These are phyloP conservation scores for Drosophila anceps DNA, from an alignment of 2,888 invertebrate species.

Conservation along the genomic window DNA sequence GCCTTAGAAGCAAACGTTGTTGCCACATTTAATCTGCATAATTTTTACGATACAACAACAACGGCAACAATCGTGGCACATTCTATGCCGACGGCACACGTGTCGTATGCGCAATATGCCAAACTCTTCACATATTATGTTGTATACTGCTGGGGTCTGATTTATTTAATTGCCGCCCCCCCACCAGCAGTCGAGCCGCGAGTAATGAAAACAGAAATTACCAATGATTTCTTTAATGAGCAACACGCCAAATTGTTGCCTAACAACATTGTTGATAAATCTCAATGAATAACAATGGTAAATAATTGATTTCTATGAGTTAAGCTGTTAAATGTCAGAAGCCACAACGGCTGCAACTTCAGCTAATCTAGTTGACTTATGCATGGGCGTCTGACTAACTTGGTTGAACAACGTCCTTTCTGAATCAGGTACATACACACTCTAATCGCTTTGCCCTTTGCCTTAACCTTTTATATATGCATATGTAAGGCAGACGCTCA, in stretches of 20 bases:
- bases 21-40: constrained; percentile 80
- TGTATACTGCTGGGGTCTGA: constrained; percentile 39
- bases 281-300: neutral
- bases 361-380: neutral
- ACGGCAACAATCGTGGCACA: constrained; percentile 21
- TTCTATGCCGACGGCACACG: constrained; percentile 10
- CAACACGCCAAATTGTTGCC: constrained; percentile 1
- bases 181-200: too few species aligned
- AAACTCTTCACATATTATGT: constrained; percentile 18
- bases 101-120: constrained; percentile 39
- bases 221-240: constrained; percentile 27
- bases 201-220: constrained; percentile 50
- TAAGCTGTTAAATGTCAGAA: neutral
- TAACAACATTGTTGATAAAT: neutral
- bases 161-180: constrained; percentile 62
- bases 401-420: neutral
- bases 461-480: constrained; percentile 1
- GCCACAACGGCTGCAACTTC: too few species aligned
- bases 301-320: neutral
- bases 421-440: neutral
- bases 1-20: constrained; percentile 52
- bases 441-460: neutral
- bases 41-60: constrained; percentile 64
- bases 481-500: neutral
- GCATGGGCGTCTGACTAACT: neutral